These are phyloP conservation scores for Diacarnus erythraeanus DNA, from an alignment of 37 sponge, comb jelly and placozoan species.

Conservation along the genomic window DNA sequence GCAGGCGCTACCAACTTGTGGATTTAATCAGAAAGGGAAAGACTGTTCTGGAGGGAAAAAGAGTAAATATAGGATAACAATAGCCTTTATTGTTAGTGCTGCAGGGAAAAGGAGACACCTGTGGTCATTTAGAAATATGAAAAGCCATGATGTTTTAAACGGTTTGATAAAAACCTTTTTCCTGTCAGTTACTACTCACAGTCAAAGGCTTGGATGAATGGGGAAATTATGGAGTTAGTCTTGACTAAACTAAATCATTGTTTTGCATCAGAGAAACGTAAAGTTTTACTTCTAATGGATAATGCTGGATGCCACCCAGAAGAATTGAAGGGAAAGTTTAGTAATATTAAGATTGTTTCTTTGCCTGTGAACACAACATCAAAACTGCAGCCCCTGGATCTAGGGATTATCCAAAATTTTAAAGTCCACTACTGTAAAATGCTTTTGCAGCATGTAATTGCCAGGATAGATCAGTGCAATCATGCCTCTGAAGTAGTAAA, in stretches of 20 bases:
- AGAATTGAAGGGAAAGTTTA: too few relatives aligned
- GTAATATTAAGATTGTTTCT: too few relatives aligned
- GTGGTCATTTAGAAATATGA: not conserved
- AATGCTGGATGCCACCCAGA: too few relatives aligned
- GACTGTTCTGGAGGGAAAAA: not conserved
- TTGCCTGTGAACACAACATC: too few relatives aligned
- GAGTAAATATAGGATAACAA: too few relatives aligned
- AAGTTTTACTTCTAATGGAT: not conserved
- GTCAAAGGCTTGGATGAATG: conserved; percentile 1
- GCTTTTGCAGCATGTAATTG: not conserved
- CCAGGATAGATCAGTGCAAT: not conserved
- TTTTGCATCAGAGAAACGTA: not conserved
- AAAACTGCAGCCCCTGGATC: too few relatives aligned
- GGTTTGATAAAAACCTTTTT: too few relatives aligned
- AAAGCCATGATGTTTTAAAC: not conserved
- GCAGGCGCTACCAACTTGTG: not conserved
- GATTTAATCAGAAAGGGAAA: not conserved
- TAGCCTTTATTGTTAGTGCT: too few relatives aligned
- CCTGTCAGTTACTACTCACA: not conserved
- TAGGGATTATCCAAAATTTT: too few relatives aligned
- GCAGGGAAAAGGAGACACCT: not conserved
- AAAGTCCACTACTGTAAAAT: too few relatives aligned
- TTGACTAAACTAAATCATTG: not conserved
- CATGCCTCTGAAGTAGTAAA: not conserved
- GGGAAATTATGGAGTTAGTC: too few relatives aligned